Evolutionary conservation across 2,113 vertebrate genomes (phyloP), one percentile per base, ranked within the genome.

Genomic region (Conger conger): DNA sequence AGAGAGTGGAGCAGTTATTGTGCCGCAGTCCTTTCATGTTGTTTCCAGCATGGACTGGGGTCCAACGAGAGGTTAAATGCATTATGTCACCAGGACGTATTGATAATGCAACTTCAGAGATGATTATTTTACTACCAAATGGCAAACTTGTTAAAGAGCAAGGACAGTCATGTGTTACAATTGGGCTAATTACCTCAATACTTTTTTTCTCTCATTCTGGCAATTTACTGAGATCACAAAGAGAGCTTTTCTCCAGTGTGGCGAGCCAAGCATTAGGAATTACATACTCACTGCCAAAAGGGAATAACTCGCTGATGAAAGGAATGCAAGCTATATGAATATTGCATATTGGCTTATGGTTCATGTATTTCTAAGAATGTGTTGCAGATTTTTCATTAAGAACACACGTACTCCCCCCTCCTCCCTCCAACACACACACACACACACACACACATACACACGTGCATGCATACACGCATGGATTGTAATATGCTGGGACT

Each of bases 301-400:
- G 27, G 68, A 73, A 7, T 33, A 11, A 73, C 1, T 4, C 27
- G 30, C 27, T 73, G 68, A 73, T 33, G n/a, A 73, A 73, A 33
- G n/a, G 57, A 63, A 63, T 4, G 5, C 57, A 63, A 73, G 68
- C 68, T 84, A 3, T 63, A 13, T 85, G 87, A 90, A 85, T 87
- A 83, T 87, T 88, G 87, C 86, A 90, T 76, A 84, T 91, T 85
- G 80, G 79, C 86, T 84, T 84, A 40, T 5, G 77, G 81, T 87
- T 81, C 86, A 85, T 76, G 50, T 82, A 54, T 17, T 83, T 76
- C 36, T 80, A 13, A 60, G 16, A 20, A 83, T 40, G 54, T 81
- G 38, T 76, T 82, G 73, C 81, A 80, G 83, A 15, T 45, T 81
- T 78, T 84, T 83, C 50, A 86, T 73, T 80, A 77, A 60, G 77